Evolutionary conservation across 2,113 vertebrate species (phyloP).

Genomic region (Rhynchopsitta pachyrhyncha): DNA sequence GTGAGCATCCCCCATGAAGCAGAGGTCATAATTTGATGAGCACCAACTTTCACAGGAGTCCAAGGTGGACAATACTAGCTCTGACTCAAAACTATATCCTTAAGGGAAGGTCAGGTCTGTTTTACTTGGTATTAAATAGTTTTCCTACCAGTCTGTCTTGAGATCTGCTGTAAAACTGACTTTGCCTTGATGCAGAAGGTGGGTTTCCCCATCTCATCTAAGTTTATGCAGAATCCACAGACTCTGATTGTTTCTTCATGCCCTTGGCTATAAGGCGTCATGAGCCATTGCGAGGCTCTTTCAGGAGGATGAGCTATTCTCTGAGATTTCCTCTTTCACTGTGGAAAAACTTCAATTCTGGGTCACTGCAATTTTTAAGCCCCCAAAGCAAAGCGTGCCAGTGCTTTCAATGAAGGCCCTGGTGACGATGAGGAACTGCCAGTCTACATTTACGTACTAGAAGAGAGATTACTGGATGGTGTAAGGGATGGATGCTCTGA

Average conservation of each 20-base stretch:
- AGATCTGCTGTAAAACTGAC: neutral
- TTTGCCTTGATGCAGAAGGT: neutral
- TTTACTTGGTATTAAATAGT: neutral
- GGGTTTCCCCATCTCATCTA: neutral
- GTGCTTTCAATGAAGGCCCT: neutral
- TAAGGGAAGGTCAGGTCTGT: neutral
- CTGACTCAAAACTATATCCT: neutral
- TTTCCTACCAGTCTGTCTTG: neutral
- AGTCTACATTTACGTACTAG: neutral
- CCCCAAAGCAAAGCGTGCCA: neutral
- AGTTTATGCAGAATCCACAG: neutral
- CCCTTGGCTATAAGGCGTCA: neutral
- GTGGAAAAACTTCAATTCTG: neutral
- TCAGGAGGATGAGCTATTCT: neutral
- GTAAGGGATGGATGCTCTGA: neutral
- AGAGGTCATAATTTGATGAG: neutral
- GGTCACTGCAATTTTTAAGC: neutral
- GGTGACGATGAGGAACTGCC: neutral
- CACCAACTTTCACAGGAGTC: neutral
- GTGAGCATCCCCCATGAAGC: neutral
- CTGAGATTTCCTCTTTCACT: neutral
- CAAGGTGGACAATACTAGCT: neutral
- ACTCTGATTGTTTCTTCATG: neutral
- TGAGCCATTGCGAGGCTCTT: neutral
- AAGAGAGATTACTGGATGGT: neutral